Evolutionary conservation across 2,113 vertebrate species (phyloP).

Genomic region (Eptesicus fuscus): DNA sequence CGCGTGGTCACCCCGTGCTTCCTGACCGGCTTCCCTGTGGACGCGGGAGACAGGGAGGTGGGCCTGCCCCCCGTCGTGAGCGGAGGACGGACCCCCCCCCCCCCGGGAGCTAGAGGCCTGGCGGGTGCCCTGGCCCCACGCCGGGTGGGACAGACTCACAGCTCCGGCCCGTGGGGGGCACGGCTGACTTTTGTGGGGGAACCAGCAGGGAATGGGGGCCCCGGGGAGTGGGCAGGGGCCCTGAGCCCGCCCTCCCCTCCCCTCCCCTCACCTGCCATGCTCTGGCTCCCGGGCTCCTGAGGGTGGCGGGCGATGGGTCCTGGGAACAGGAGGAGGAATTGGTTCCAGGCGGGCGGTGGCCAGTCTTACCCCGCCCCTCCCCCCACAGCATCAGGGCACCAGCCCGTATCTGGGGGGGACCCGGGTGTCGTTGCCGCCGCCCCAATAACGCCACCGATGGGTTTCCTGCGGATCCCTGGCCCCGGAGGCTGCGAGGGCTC

Average conservation of each 20-base stretch:
- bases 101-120: not conserved
- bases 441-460: too few species aligned
- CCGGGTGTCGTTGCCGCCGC: not conserved
- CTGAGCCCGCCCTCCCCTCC: not conserved
- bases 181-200: too few species aligned
- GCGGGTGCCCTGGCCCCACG: too few species aligned
- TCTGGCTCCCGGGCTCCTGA: not conserved
- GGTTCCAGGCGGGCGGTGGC: not conserved
- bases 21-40: conserved; percentile 75
- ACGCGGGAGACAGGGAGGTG: not conserved
- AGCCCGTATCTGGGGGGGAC: not conserved
- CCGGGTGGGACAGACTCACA: not conserved
- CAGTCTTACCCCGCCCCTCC: not conserved
- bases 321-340: not conserved
- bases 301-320: not conserved
- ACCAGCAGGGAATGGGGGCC: not conserved
- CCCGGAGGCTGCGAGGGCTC: not conserved
- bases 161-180: not conserved
- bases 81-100: too few species aligned
- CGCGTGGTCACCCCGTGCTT: conserved; percentile 86
- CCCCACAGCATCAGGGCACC: not conserved
- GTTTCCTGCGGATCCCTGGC: not conserved
- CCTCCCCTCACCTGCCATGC: conserved; percentile 61
- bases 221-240: not conserved
- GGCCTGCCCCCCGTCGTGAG: not conserved